Percentiles rank a stretch among this genome's conserved stretches.
Evolutionary conservation across 2,113 vertebrate species (phyloP).

Genomic region (Xiphophorus hellerii): DNA sequence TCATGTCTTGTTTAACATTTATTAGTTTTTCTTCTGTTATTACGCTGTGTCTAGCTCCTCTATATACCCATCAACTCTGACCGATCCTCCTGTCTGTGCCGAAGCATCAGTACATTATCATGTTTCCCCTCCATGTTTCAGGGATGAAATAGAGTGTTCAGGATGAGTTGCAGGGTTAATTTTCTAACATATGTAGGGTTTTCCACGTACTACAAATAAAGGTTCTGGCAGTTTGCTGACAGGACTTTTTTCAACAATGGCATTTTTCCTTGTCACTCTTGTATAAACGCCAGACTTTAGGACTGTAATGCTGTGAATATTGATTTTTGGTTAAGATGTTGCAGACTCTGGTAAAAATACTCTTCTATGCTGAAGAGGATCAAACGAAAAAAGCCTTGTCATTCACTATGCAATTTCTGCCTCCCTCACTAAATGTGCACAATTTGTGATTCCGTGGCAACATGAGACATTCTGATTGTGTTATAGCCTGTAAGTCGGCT

Average conservation of each 20-base stretch:
- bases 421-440: neutral
- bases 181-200: neutral
- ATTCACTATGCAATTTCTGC: neutral
- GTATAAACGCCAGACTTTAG: neutral
- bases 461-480: neutral
- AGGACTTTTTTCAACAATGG: no score
- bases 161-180: neutral
- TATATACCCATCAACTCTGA: neutral
- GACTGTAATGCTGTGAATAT: neutral
- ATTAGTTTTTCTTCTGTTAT: no score
- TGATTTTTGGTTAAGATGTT: neutral
- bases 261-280: neutral
- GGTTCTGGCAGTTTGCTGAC: no score
- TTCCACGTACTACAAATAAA: neutral
- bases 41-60: neutral
- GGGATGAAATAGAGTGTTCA: neutral
- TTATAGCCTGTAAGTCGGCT: neutral
- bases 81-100: neutral
- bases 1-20: no score
- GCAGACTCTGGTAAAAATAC: neutral
- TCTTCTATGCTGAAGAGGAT: neutral
- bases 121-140: neutral
- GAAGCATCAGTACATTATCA: neutral
- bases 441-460: neutral
- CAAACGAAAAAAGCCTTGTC: neutral